phyloP scores from a whole-genome alignment of 2,888 invertebrate species.

The Germaria angustata region DNA sequence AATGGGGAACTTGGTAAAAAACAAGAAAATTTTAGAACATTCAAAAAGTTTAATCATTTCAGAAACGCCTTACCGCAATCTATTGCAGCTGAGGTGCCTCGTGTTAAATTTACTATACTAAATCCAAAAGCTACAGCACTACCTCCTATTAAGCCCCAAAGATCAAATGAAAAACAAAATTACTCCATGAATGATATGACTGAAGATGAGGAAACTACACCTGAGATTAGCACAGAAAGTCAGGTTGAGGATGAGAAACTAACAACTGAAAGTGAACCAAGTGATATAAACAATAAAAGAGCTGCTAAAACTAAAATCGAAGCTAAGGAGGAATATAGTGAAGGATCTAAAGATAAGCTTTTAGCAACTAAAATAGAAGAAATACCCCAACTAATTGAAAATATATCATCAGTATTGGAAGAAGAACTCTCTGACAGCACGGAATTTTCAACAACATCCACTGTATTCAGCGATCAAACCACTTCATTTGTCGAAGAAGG shows the following conservation, averaged over 20 bases:
- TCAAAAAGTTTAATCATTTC: neutral
- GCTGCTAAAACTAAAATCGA: neutral
- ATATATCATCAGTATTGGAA: neutral
- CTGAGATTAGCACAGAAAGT: constrained; percentile 46
- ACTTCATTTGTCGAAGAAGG: neutral
- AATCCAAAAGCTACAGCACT: neutral
- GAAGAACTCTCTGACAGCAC: constrained; percentile 10
- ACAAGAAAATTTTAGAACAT: constrained; percentile 7
- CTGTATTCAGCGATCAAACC: neutral
- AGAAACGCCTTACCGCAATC: neutral
- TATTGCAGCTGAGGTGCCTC: neutral
- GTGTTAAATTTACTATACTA: neutral
- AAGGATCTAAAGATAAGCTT: too few relatives aligned
- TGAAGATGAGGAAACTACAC: neutral
- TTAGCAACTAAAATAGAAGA: too few relatives aligned
- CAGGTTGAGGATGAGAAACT: constrained; percentile 44
- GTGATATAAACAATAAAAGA: neutral
- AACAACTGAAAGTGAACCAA: neutral
- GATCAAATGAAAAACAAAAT: neutral
- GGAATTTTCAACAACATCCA: neutral
- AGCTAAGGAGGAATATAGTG: neutral
- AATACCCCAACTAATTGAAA: too few relatives aligned
- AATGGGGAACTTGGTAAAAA: neutral
- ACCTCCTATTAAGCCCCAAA: neutral
- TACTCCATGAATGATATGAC: neutral